These are phyloP conservation scores for Poeciliopsis gracilis DNA, from an alignment of 2,797 vertebrate genomes.

Conservation along the genomic window DNA sequence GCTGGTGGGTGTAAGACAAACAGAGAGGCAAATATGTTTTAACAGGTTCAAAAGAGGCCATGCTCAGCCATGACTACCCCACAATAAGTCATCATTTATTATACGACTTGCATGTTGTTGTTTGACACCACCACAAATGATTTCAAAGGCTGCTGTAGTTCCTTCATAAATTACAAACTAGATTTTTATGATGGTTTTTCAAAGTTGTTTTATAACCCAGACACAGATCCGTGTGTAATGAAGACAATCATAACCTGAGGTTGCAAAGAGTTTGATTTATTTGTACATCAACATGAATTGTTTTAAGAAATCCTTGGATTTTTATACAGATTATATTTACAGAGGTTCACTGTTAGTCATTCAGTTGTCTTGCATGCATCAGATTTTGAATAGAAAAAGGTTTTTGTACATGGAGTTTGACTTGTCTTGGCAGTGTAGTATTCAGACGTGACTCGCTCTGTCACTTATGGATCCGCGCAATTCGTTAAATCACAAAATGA, in stretches of 20 bases:
- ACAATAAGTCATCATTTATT: neutral
- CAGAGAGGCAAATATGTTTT: neutral
- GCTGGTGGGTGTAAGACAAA: neutral
- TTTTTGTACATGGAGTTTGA: constrained; percentile 49
- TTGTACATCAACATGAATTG: constrained; percentile 47
- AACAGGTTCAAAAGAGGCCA: neutral
- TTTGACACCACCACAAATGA: neutral
- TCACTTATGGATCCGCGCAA: constrained; percentile 35
- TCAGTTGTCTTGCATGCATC: constrained; percentile 82
- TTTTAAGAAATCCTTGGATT: constrained; percentile 83
- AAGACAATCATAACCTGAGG: constrained; percentile 20
- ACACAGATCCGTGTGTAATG: neutral
- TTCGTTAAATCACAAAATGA: neutral
- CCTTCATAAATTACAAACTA: neutral
- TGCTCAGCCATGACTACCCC: no score
- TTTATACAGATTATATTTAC: constrained; percentile 83
- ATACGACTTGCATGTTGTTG: no score
- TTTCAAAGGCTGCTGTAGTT: neutral
- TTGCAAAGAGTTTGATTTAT: constrained; percentile 70
- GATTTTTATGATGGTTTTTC: neutral
- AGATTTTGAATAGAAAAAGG: constrained; percentile 63
- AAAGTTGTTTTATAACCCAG: neutral
- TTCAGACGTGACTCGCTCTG: constrained; percentile 47
- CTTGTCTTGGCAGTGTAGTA: constrained; percentile 65
- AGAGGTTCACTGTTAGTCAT: constrained; percentile 64